Conservation (phyloP, 2,797 vertebrate genomes). For the Champsocephalus esox region DNA sequence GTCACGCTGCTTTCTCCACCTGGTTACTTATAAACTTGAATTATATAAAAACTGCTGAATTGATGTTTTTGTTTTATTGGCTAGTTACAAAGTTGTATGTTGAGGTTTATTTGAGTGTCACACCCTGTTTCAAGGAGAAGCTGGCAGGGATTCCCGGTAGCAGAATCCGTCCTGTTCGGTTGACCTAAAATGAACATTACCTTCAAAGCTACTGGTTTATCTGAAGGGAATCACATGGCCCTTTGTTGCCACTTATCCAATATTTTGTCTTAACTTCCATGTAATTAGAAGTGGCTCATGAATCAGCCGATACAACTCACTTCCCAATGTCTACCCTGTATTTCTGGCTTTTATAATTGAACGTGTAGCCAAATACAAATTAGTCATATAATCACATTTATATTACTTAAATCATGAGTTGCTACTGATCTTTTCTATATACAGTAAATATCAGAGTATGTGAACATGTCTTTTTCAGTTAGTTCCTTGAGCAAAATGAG, state of each 20-base stretch:
- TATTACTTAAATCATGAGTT: neutral
- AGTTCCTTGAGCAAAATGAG: neutral
- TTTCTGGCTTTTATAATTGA: neutral
- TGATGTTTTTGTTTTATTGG: neutral
- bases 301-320: too few species aligned
- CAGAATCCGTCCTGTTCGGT: slow-evolving; percentile 4
- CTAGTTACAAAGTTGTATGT: slow-evolving; percentile 49
- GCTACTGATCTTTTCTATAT: slow-evolving; percentile 28
- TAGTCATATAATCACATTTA: neutral
- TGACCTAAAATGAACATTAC: neutral
- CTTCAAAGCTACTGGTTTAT: neutral
- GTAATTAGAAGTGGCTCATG: slow-evolving; percentile 2
- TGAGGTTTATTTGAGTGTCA: slow-evolving; percentile 65
- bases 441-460: neutral
- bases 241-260: slow-evolving; percentile 7
- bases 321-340: neutral
- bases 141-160: slow-evolving; percentile 33
- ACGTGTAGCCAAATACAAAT: neutral
- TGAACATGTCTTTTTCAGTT: neutral
- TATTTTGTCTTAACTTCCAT: slow-evolving; percentile 52
- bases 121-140: slow-evolving; percentile 74
- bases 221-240: neutral
- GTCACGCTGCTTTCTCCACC: neutral
- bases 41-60: neutral
- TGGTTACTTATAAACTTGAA: neutral